These are phyloP conservation scores for Scaptomyza parva DNA, from an alignment of 2,888 invertebrate genomes.

Conservation along the genomic window DNA sequence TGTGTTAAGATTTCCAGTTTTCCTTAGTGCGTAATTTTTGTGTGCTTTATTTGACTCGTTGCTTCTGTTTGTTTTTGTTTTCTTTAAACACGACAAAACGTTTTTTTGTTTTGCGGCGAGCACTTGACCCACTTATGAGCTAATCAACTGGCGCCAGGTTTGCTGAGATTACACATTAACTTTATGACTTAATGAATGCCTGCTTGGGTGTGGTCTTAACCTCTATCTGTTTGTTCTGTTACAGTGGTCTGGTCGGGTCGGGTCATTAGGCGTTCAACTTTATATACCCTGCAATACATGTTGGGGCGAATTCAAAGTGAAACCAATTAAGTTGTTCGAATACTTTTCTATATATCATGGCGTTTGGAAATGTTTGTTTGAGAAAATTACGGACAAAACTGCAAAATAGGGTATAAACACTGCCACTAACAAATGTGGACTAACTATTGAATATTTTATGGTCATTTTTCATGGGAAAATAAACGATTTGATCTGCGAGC, in stretches of 20 bases:
- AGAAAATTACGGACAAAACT: neutral
- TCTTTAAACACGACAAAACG: constrained; percentile 1
- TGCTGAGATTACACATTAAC: constrained; percentile 68
- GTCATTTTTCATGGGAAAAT: neutral
- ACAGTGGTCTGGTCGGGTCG: too few species aligned
- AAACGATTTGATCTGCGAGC: constrained; percentile 55
- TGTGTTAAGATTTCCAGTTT: neutral
- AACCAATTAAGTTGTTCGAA: constrained; percentile 3
- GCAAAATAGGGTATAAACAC: neutral
- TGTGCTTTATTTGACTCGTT: constrained; percentile 20
- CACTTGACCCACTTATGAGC: constrained; percentile 33
- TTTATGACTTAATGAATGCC: constrained; percentile 69
- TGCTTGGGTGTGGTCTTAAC: constrained; percentile 37
- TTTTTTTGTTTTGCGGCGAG: constrained; percentile 3
- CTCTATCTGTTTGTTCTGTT: constrained; percentile 12
- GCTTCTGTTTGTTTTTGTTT: neutral
- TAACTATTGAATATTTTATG: neutral
- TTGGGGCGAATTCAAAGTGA: neutral
- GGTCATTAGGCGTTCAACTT: constrained; percentile 25
- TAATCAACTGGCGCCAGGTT: constrained; percentile 31
- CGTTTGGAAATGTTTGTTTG: neutral
- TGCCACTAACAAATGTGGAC: neutral
- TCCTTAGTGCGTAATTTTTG: neutral
- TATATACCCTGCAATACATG: constrained; percentile 7
- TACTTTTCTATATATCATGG: neutral